A percentile compares a stretch with the other conserved stretches of the same genome.
Conservation (phyloP, 2,113 vertebrate species). For the Erythrocercus mccallii region DNA sequence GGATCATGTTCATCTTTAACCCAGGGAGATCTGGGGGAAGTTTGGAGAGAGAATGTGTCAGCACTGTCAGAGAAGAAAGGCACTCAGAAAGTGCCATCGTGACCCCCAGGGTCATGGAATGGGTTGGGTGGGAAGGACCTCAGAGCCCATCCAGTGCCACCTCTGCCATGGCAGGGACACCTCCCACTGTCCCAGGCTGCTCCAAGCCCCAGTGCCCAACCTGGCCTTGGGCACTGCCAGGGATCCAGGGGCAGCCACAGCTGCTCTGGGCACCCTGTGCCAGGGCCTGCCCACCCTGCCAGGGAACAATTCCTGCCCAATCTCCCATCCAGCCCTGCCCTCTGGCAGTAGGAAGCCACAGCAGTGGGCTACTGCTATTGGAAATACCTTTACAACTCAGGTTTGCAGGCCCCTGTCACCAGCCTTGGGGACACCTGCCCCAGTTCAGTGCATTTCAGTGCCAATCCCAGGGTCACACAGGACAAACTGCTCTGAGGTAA, state of each 20-base stretch:
- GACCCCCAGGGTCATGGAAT: not conserved
- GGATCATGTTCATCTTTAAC: not conserved
- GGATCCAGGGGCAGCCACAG: not conserved
- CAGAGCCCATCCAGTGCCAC: accelerated
- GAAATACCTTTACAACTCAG: not conserved
- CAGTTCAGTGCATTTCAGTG: not conserved
- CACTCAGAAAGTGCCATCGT: accelerated
- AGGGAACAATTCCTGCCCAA: not conserved
- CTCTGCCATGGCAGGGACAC: not conserved
- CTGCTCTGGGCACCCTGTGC: not conserved
- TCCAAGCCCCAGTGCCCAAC: not conserved
- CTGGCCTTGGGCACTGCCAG: not conserved
- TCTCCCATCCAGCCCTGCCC: not conserved
- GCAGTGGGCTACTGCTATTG: accelerated
- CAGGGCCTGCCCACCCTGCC: not conserved
- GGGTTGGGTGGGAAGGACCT: too few species aligned
- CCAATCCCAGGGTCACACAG: not conserved
- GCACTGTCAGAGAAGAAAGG: not conserved
- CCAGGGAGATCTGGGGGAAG: not conserved
- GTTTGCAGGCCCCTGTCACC: not conserved
- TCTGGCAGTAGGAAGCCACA: not conserved
- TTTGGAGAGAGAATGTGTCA: not conserved
- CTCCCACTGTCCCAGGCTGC: not conserved
- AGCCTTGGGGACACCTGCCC: not conserved
- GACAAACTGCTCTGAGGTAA: not conserved